Evolutionary conservation across 2,888 invertebrate species (phyloP).

Genomic region (Cloeon dipterum): DNA sequence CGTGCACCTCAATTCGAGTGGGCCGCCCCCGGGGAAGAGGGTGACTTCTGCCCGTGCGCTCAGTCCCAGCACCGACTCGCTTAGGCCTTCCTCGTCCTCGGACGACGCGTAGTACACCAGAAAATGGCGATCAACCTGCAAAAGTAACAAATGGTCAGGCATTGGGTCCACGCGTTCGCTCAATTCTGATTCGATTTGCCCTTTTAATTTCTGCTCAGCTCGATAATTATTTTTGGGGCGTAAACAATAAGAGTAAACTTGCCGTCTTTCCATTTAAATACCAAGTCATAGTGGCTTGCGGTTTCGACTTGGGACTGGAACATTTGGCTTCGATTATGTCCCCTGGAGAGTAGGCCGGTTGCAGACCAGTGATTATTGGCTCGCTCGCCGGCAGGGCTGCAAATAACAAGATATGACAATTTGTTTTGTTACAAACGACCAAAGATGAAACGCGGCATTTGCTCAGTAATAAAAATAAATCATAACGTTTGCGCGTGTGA

Average conservation of each 20-base stretch:
- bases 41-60: background rate
- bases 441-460: too few relatives aligned
- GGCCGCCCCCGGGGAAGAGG: slow-evolving; percentile 7
- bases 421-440: too few relatives aligned
- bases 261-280: background rate
- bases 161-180: too few relatives aligned
- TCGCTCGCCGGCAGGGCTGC: background rate
- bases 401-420: background rate
- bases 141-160: too few relatives aligned
- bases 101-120: slow-evolving; percentile 2
- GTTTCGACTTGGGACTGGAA: background rate
- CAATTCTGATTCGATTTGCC: too few relatives aligned
- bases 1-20: slow-evolving; percentile 15
- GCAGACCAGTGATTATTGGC: background rate
- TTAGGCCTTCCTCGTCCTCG: slow-evolving; percentile 2
- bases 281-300: background rate
- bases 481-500: too few relatives aligned
- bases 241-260: too few relatives aligned
- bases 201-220: too few relatives aligned
- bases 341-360: background rate
- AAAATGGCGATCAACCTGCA: slow-evolving; percentile 3
- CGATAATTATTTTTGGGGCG: too few relatives aligned
- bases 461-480: too few relatives aligned
- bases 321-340: background rate
- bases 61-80: slow-evolving; percentile 2